Percentiles rank a stretch among this genome's conserved stretches.
Conservation (phyloP, 2,113 vertebrate genomes). For the Ceyx margarethae region DNA sequence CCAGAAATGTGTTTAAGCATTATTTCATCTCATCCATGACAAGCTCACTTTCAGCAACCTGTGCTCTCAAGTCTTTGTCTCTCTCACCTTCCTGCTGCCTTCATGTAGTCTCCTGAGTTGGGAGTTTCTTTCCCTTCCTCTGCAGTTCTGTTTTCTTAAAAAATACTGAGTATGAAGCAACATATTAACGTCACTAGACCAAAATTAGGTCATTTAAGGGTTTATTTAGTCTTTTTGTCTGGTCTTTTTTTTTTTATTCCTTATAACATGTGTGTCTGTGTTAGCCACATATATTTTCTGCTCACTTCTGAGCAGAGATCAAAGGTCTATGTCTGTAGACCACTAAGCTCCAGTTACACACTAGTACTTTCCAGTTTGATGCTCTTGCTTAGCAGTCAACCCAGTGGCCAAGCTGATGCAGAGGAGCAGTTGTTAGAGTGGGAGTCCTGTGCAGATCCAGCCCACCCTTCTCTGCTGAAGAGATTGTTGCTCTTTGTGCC, state of each 20-base stretch:
- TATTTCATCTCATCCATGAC: not conserved
- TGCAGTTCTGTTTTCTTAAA: not conserved
- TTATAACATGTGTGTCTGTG: not conserved
- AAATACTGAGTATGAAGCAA: not conserved
- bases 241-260: not conserved
- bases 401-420: rapidly evolving
- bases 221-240: not conserved
- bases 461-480: not conserved
- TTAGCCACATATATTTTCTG: not conserved
- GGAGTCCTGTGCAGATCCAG: not conserved
- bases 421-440: not conserved
- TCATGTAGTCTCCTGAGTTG: not conserved
- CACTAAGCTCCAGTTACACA: not conserved
- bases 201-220: not conserved
- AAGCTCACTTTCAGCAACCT: not conserved
- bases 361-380: not conserved
- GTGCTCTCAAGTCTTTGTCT: not conserved
- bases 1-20: not conserved
- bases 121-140: not conserved
- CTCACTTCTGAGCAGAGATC: not conserved
- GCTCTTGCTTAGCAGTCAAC: not conserved
- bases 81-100: not conserved
- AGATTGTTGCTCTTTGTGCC: not conserved
- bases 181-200: not conserved
- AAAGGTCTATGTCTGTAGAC: not conserved